Base-by-base conservation (phyloP, 2,797 vertebrate species). In the Chrysolophus pictus region DNA sequence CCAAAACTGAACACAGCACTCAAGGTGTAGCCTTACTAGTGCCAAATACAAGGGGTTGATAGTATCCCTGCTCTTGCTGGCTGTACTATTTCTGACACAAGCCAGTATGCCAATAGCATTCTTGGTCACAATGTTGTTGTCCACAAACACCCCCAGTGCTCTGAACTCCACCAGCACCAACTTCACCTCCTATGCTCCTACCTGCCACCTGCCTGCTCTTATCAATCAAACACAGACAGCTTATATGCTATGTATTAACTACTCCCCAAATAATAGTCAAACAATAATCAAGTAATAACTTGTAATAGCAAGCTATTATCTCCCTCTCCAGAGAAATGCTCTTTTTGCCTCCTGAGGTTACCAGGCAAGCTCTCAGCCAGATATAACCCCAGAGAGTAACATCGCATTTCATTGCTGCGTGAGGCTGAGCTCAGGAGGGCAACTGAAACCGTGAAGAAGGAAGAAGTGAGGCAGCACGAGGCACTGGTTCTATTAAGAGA, bases 401-500 rank as follows among this genome's bases (percentile, higher is more conserved):
- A 1, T 14, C 78, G 11, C 2, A 1, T 29, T 39, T 2, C 7
- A 55, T 44, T 15, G n/a, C 9, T 4, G 44, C 35, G 4, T 2
- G 58, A 4, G 71, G 41, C 68, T 8, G 29, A 26, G 42, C 71
- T 3, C 13, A 2, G 16, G 18, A 24, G 15, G 7, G 7, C 4
- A 10, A 2, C 62, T 9, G 19, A 22, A 35, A 26, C 41, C 11
- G 19, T 0, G 14, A 11, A 29, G 63, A 2, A 47, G 42, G 11
- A 49, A 21, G 18, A 14, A 55, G 7, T 0, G 3, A 74, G 18
- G 9, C 6, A 0, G 39, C 58, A 9, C 1, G 14, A 55, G 17
- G 5, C 8, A 0, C 15, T 0, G 29, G 56, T 9, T 49, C 84
- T n/a, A 42, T 0, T 0, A 2, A 6, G 21, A 85, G 75, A 82